Conservation (phyloP, 2,797 vertebrate species). For the Pipistrellus kuhlii region DNA sequence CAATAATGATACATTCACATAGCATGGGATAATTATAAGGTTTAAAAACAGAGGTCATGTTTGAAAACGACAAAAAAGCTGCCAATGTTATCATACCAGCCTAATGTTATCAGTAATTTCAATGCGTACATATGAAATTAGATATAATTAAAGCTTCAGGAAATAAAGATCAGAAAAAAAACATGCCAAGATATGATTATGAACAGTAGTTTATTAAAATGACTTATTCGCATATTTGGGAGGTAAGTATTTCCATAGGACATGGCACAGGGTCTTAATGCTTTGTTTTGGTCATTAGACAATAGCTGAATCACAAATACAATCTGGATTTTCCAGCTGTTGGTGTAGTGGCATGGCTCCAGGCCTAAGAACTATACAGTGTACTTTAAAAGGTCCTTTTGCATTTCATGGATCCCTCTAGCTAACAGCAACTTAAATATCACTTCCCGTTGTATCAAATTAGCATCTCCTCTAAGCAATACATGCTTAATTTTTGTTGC, state of each 20-base stretch:
- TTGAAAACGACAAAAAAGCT: slow-evolving; percentile 31
- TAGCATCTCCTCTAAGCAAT: neutral
- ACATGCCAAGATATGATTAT: slow-evolving; percentile 1
- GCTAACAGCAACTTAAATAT: slow-evolving; percentile 1
- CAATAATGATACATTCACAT: neutral
- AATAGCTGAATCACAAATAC: neutral
- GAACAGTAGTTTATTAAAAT: slow-evolving; percentile 48
- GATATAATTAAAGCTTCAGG: slow-evolving; percentile 54
- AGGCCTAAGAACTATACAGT: slow-evolving; percentile 12
- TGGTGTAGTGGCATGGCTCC: neutral
- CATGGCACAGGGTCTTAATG: neutral
- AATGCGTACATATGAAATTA: slow-evolving; percentile 44
- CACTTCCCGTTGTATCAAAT: neutral
- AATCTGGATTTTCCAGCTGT: slow-evolving; percentile 36
- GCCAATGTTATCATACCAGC: neutral
- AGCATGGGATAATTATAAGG: neutral
- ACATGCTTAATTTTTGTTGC: neutral
- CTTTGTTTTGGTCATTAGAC: neutral
- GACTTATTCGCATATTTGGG: neutral
- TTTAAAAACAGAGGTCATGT: slow-evolving; percentile 29
- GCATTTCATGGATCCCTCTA: neutral
- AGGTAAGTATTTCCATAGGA: neutral
- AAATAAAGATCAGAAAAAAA: slow-evolving; percentile 48
- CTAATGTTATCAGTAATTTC: slow-evolving; percentile 47
- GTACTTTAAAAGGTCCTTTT: neutral